Percentiles rank a stretch among this genome's conserved stretches.
phyloP scores from a whole-genome alignment of 2,113 vertebrate genomes.

The Otolemur garnettii region DNA sequence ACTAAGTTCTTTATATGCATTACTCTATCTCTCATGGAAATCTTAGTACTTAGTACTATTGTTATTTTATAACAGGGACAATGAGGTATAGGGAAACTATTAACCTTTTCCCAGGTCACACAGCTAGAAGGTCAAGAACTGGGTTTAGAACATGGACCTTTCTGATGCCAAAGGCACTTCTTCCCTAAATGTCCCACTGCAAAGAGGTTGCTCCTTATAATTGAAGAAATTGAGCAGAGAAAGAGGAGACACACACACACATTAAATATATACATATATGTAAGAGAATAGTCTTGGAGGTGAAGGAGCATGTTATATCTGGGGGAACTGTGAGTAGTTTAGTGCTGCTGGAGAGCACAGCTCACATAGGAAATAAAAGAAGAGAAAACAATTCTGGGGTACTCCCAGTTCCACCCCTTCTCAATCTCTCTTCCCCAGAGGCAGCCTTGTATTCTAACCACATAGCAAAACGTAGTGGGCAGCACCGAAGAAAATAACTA shows the following conservation, averaged over 20 bases:
- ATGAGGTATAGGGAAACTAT: neutral
- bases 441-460: neutral
- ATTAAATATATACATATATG: too few species aligned
- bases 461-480: neutral
- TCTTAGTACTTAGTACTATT: neutral
- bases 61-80: neutral
- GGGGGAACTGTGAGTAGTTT: neutral
- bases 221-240: neutral
- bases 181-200: neutral
- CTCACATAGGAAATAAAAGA: neutral
- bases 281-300: neutral
- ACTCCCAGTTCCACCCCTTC: neutral
- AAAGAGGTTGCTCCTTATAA: neutral
- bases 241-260: neutral
- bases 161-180: neutral
- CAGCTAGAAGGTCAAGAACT: neutral
- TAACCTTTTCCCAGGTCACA: neutral
- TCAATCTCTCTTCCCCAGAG: neutral
- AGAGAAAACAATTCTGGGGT: neutral
- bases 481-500: conserved; percentile 20
- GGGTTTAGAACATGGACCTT: neutral
- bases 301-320: neutral
- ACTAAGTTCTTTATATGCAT: neutral
- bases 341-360: neutral
- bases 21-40: neutral